Conservation (phyloP, 2,888 invertebrate species). For the Antheraea assamensis region DNA sequence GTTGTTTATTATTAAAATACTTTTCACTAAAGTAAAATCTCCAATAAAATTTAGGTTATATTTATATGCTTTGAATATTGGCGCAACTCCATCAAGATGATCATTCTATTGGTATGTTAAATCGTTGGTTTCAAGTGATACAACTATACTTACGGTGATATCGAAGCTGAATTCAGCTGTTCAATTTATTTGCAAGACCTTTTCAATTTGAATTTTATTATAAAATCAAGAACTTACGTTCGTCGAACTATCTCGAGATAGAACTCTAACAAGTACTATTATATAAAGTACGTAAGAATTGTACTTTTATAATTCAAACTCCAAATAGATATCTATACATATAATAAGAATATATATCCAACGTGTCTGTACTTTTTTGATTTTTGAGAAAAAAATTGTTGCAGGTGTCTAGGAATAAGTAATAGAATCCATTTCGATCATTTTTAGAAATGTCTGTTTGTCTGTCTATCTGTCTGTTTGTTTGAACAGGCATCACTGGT, state of each 20-base stretch:
- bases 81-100: background rate
- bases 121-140: constrained; percentile 1
- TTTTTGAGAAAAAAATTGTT: too few relatives aligned
- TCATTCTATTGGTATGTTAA: background rate
- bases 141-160: background rate
- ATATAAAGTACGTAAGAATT: background rate
- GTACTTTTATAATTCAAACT: background rate
- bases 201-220: background rate
- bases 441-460: too few relatives aligned
- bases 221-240: background rate
- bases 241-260: background rate
- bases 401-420: too few relatives aligned
- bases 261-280: background rate
- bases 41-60: background rate
- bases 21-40: background rate
- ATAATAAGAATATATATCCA: too few relatives aligned
- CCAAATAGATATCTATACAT: background rate
- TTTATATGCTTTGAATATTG: background rate
- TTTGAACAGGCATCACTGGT: too few relatives aligned
- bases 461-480: too few relatives aligned
- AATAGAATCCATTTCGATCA: too few relatives aligned
- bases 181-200: background rate
- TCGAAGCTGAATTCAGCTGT: background rate
- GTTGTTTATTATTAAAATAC: background rate
- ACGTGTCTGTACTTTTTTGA: too few relatives aligned